phyloP scores from a whole-genome alignment of 2,888 invertebrate species.

The Ormyrus labotus region DNA sequence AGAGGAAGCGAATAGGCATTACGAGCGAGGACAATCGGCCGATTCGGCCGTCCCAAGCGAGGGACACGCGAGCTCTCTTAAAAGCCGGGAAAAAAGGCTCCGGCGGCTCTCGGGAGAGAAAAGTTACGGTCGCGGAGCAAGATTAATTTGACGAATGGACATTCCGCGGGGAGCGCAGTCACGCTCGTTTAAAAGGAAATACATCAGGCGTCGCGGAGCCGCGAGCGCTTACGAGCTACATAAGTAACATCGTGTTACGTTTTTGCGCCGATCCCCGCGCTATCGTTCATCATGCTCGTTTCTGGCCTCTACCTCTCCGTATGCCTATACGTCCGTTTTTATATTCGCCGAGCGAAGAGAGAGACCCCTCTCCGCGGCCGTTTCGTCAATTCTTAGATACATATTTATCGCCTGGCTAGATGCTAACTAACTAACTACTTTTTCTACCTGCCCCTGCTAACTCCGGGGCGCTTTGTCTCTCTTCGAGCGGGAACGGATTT shows the following conservation, averaged over 20 bases:
- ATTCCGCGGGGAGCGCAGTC: conserved; percentile 37
- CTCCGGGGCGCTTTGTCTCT: too few species aligned
- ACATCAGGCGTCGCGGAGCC: conserved; percentile 31
- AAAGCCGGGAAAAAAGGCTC: background rate
- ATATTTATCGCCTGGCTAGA: conserved; percentile 8
- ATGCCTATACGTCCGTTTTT: background rate
- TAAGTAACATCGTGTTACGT: conserved; percentile 62
- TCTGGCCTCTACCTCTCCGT: background rate
- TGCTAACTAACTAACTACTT: too few species aligned
- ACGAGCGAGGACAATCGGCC: conserved; percentile 4
- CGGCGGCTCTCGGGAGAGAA: too few species aligned
- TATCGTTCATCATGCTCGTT: conserved; percentile 61
- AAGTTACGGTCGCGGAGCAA: background rate
- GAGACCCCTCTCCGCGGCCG: background rate
- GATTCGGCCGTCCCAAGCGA: background rate
- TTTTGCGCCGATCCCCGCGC: conserved; percentile 60
- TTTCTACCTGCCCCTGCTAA: too few species aligned
- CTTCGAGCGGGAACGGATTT: too few species aligned
- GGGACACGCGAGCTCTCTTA: background rate
- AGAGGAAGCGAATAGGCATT: conserved; percentile 6
- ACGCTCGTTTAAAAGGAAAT: conserved; percentile 53
- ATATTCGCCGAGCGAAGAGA: background rate
- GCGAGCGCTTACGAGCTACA: conserved; percentile 54
- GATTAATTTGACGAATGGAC: conserved; percentile 52
- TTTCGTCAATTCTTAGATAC: conserved; percentile 32